phyloP scores from a whole-genome alignment of 1,140 invertebrate species.

The Leptinotarsa lineolata region DNA sequence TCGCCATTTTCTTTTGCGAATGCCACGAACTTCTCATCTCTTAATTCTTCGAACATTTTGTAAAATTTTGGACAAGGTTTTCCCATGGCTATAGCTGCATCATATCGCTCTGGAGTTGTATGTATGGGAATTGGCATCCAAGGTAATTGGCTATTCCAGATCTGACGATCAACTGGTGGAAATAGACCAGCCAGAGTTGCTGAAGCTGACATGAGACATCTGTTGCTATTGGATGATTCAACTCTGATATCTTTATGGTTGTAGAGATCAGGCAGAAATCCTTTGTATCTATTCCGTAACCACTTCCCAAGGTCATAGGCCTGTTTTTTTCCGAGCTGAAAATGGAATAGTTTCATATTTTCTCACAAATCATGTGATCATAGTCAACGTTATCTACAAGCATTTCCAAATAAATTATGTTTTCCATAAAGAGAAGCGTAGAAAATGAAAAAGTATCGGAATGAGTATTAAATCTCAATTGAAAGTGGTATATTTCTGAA shows the following conservation, averaged over 20 bases:
- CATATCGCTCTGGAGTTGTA: not conserved
- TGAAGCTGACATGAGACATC: constrained; percentile 87
- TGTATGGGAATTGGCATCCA: constrained; percentile 93
- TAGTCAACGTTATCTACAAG: too few species aligned
- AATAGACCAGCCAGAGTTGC: constrained; percentile 81
- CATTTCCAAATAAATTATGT: too few species aligned
- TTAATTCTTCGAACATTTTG: not conserved
- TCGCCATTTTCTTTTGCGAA: not conserved
- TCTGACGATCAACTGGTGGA: constrained; percentile 62
- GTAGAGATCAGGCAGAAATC: constrained; percentile 54
- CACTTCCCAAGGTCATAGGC: constrained; percentile 77
- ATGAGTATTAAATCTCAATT: too few species aligned
- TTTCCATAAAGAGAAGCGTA: too few species aligned
- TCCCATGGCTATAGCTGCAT: not conserved
- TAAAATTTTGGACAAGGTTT: constrained; percentile 2
- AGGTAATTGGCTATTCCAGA: constrained; percentile 70
- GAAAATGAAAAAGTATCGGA: too few species aligned
- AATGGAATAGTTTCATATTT: not conserved
- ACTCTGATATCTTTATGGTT: constrained; percentile 41
- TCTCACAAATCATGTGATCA: too few species aligned
- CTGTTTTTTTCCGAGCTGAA: constrained; percentile 67
- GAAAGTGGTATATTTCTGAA: too few species aligned
- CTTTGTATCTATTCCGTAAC: constrained; percentile 69
- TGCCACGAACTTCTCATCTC: not conserved
- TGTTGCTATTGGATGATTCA: constrained; percentile 80